Conservation (phyloP, 2,888 invertebrate species). For the Drosophila testacea region DNA sequence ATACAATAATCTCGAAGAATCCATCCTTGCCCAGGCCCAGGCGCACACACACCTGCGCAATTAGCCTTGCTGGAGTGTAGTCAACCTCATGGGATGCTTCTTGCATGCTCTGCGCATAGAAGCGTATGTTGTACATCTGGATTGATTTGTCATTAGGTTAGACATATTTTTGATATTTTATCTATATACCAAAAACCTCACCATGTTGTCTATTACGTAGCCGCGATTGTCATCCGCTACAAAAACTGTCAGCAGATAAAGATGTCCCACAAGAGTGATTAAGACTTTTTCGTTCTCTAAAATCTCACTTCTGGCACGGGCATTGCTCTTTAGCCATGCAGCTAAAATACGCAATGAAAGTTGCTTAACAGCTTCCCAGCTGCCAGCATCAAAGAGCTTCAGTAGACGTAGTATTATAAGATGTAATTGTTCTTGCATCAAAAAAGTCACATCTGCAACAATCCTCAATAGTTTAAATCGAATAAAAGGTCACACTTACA, state of each 20-base stretch:
- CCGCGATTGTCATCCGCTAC: conserved; percentile 78
- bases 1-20: conserved; percentile 77
- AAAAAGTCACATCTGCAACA: conserved; percentile 66
- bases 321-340: conserved; percentile 70
- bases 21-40: conserved; percentile 70
- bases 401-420: conserved; percentile 78
- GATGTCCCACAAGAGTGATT: conserved; percentile 73
- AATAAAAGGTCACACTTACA: neutral
- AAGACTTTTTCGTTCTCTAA: conserved; percentile 48
- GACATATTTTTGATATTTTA: neutral
- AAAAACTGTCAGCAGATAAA: conserved; percentile 78
- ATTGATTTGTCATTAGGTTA: neutral
- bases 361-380: conserved; percentile 80
- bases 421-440: conserved; percentile 74
- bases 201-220: conserved; percentile 81
- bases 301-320: conserved; percentile 26
- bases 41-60: conserved; percentile 76
- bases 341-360: conserved; percentile 78
- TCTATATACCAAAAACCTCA: conserved; percentile 6
- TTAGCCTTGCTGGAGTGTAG: conserved; percentile 78
- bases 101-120: conserved; percentile 76
- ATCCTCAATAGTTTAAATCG: neutral
- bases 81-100: conserved; percentile 34
- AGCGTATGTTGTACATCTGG: conserved; percentile 82
- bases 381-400: conserved; percentile 80